Base-by-base conservation (phyloP, 2,797 vertebrate species). In the Miichthys miiuy region DNA sequence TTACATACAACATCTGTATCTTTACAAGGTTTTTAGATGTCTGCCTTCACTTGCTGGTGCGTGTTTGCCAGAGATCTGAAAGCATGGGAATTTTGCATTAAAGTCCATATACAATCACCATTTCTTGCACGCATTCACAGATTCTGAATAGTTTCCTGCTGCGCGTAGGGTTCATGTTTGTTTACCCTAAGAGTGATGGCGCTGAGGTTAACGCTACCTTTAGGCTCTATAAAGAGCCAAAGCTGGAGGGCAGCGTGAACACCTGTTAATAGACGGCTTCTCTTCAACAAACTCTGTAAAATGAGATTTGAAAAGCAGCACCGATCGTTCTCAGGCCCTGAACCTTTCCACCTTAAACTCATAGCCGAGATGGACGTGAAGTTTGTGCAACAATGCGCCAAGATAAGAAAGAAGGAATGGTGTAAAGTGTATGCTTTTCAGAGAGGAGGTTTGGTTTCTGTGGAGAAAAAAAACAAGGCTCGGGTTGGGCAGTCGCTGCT, bases 231-330 rank as follows among this genome's bases (percentile, higher is more conserved):
- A 80, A 72, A 84, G 77, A 89, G 61, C 56, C 21, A 3, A 14
- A 57, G 72, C 82, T 69, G 78, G 51, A 79, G 81, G 86, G 87
- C 55, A 8, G 71, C 8, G 25, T 17, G 66, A 83, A 81, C 88
- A 92, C 80, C 88, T 90, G 89, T 88, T 92, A 90, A 83, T 82
- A 78, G 79, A 20, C 13, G 11, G 27, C 54, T 80, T 77, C 72
- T 73, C 85, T 77, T 75, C 52, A 18, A 75, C 76, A 72, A 72
- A 86, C 61, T 83, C 76, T 64, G 68, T 50, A 68, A 79, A 83
- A 76, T 18, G 60, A 71, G 68, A 70, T 75, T 67, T 75, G 63
- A 84, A 38, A 82, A 83, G 83, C 75, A 57, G 72, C 70, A 0
- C 13, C 16, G 66, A 52, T 57, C 69, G 6, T 64, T 88, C 80